Evolutionary conservation across 2,888 invertebrate species (phyloP).

Genomic region (Dasysyrphus albostriatus): DNA sequence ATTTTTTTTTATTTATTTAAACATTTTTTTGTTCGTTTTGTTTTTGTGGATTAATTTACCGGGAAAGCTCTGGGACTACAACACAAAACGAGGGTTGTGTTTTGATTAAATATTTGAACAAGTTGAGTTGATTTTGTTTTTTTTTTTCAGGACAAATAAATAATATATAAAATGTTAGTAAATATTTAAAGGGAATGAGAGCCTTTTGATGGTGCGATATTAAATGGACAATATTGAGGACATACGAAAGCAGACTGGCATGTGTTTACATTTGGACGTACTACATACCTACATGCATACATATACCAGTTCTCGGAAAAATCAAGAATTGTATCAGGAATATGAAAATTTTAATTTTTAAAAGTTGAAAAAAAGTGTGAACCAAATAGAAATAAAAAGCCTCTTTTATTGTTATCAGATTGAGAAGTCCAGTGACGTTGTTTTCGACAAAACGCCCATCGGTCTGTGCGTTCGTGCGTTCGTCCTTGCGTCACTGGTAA

Average conservation of each 20-base stretch:
- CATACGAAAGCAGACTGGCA: background rate
- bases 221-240: background rate
- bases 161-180: constrained; percentile 18
- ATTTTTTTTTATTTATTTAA: background rate
- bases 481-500: too few species aligned
- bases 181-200: constrained; percentile 24
- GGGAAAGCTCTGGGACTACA: background rate
- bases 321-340: too few species aligned
- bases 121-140: constrained; percentile 29
- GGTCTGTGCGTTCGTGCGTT: too few species aligned
- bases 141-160: constrained; percentile 27
- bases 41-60: constrained; percentile 33
- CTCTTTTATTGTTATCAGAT: too few species aligned
- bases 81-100: constrained; percentile 1
- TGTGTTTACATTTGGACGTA: background rate
- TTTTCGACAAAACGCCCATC: too few species aligned
- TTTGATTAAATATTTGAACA: constrained; percentile 41
- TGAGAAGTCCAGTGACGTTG: too few species aligned
- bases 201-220: constrained; percentile 19
- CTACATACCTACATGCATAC: too few species aligned
- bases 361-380: too few species aligned
- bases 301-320: too few species aligned
- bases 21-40: background rate
- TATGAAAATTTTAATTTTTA: too few species aligned
- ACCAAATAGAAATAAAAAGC: too few species aligned